Evolutionary conservation across 2,888 invertebrate species (phyloP).

Genomic region (Phalera bucephala): DNA sequence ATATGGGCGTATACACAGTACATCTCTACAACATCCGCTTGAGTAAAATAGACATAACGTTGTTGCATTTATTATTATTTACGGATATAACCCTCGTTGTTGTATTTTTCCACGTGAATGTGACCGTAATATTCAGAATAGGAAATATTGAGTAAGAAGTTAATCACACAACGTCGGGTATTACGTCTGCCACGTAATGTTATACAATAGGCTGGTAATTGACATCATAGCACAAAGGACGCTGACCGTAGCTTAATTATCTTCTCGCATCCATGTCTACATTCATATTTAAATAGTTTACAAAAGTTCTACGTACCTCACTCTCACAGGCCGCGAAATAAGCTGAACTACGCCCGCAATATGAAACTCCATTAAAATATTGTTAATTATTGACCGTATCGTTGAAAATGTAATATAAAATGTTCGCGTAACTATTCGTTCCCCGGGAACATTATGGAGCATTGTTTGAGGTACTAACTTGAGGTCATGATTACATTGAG

Average conservation of each 20-base stretch:
- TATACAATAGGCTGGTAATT: no score
- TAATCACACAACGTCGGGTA: no score
- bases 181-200: no score
- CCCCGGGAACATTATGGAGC: constrained; percentile 14
- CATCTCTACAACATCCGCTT: no score
- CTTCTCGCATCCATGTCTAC: constrained; percentile 7
- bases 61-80: no score
- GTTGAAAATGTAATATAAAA: constrained; percentile 13
- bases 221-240: constrained; percentile 6
- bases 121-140: no score
- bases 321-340: constrained; percentile 31
- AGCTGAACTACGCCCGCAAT: constrained; percentile 21
- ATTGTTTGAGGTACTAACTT: constrained; percentile 28
- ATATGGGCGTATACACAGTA: no score
- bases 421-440: constrained; percentile 16
- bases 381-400: constrained; percentile 27
- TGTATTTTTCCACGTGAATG: no score
- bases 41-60: no score
- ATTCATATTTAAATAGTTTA: constrained; percentile 22
- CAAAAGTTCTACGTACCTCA: constrained; percentile 21
- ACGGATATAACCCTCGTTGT: no score
- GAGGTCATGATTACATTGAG: no score
- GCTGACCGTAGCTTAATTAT: constrained; percentile 11
- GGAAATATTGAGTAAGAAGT: no score
- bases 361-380: constrained; percentile 29